Percentiles rank a stretch among this genome's conserved stretches.
These are phyloP conservation scores for Oceanodroma tethys DNA, from an alignment of 2,113 vertebrate genomes.

Conservation along the genomic window DNA sequence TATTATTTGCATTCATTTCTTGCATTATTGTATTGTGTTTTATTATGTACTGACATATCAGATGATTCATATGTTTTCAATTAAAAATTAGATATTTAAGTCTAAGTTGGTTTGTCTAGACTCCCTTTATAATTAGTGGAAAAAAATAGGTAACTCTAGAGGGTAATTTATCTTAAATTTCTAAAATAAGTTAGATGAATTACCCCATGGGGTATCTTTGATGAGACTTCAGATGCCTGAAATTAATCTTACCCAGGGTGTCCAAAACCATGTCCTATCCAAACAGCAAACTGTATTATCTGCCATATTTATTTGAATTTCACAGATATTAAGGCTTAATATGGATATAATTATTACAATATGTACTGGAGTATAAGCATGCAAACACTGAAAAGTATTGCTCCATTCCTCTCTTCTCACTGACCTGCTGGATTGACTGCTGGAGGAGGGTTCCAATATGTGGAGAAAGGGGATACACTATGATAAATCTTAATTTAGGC, in stretches of 20 bases:
- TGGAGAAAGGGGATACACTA: neutral
- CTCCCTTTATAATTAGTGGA: neutral
- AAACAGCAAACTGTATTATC: neutral
- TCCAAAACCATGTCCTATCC: neutral
- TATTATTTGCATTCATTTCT: neutral
- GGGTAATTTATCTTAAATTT: neutral
- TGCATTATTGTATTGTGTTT: neutral
- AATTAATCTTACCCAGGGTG: neutral
- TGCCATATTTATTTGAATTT: neutral
- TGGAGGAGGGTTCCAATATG: neutral
- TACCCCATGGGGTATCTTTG: neutral
- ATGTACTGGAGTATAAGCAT: neutral
- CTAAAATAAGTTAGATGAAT: neutral
- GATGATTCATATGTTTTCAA: neutral
- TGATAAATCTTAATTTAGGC: neutral
- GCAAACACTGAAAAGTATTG: neutral
- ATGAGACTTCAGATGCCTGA: neutral
- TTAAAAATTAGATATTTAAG: neutral
- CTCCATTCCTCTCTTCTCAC: neutral
- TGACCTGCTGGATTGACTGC: neutral
- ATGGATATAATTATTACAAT: no score
- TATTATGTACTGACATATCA: neutral
- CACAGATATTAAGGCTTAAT: neutral
- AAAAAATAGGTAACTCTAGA: neutral
- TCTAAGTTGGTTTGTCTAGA: neutral